Evolutionary conservation across 1,140 invertebrate genomes (phyloP).

Genomic region (Macrobrachium nipponense): DNA sequence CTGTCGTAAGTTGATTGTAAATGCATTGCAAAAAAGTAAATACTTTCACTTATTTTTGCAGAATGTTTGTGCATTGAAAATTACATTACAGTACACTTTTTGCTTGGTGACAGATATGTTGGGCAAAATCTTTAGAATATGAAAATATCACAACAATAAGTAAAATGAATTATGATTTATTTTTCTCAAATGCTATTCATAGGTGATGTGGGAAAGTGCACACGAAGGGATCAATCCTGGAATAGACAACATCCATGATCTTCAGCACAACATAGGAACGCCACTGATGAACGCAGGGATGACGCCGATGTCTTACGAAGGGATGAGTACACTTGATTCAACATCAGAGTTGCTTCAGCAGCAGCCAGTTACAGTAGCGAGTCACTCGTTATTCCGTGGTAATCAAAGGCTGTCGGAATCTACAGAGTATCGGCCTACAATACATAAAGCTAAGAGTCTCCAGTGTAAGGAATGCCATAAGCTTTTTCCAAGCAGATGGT

Average conservation of each 20-base stretch:
- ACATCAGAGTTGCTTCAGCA: slow-evolving; percentile 14
- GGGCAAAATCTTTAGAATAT: no score
- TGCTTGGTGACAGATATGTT: no score
- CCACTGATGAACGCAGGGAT: neutral
- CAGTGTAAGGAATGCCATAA: slow-evolving; percentile 47
- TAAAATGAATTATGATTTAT: slow-evolving; percentile 38
- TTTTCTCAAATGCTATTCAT: slow-evolving; percentile 34
- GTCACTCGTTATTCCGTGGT: neutral
- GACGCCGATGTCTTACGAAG: neutral
- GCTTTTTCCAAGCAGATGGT: slow-evolving; percentile 47
- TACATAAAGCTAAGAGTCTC: slow-evolving; percentile 33
- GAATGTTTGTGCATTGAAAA: no score
- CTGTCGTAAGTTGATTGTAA: no score
- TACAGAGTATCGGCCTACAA: neutral
- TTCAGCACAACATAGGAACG: slow-evolving; percentile 31
- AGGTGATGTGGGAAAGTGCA: slow-evolving; percentile 51
- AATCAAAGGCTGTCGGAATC: slow-evolving; percentile 10
- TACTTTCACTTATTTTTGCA: no score
- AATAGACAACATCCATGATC: slow-evolving; percentile 15
- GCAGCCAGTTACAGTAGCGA: neutral
- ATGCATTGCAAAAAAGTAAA: no score
- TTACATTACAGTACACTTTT: no score
- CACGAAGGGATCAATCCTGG: slow-evolving; percentile 25
- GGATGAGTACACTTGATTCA: slow-evolving; percentile 1
- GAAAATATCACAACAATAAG: no score